Evolutionary conservation across 2,888 invertebrate species (phyloP).

Genomic region (Ectropis crepuscularia): DNA sequence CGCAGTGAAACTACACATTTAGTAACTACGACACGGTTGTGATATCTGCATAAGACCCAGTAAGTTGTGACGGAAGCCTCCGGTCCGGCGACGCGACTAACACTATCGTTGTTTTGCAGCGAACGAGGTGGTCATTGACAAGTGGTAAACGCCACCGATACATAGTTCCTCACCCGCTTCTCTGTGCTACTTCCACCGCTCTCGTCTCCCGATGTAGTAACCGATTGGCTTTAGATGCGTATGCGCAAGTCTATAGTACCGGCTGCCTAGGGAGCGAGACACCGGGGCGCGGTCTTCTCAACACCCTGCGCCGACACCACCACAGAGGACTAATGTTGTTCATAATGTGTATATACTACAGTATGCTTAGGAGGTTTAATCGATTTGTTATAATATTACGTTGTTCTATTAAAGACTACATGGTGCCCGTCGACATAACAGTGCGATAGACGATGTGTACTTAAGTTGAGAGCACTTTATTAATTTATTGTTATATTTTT

Average conservation of each 20-base stretch:
- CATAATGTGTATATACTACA: constrained; percentile 84
- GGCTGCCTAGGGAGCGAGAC: constrained; percentile 46
- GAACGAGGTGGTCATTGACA: constrained; percentile 89
- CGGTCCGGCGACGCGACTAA: constrained; percentile 71
- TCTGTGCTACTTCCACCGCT: constrained; percentile 78
- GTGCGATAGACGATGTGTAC: constrained; percentile 84
- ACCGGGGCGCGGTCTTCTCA: constrained; percentile 47
- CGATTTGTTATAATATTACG: constrained; percentile 82
- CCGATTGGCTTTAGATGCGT: constrained; percentile 66
- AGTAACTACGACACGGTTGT: constrained; percentile 79
- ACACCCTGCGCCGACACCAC: constrained; percentile 59
- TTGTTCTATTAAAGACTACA: constrained; percentile 84
- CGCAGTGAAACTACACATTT: constrained; percentile 83
- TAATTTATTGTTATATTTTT: constrained; percentile 84
- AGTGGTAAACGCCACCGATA: constrained; percentile 86
- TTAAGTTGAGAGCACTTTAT: constrained; percentile 82
- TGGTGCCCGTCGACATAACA: constrained; percentile 84
- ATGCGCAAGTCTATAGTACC: constrained; percentile 45
- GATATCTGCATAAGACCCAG: constrained; percentile 76
- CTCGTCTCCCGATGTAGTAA: constrained; percentile 70
- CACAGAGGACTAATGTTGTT: constrained; percentile 79
- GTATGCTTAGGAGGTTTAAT: constrained; percentile 84
- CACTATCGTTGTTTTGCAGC: constrained; percentile 86
- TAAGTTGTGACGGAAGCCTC: constrained; percentile 75
- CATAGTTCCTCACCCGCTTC: constrained; percentile 81